These are phyloP conservation scores for Hydractinia echinata DNA, from an alignment of 30 jellyfish, hydroid and myxozoan genomes.

Conservation along the genomic window DNA sequence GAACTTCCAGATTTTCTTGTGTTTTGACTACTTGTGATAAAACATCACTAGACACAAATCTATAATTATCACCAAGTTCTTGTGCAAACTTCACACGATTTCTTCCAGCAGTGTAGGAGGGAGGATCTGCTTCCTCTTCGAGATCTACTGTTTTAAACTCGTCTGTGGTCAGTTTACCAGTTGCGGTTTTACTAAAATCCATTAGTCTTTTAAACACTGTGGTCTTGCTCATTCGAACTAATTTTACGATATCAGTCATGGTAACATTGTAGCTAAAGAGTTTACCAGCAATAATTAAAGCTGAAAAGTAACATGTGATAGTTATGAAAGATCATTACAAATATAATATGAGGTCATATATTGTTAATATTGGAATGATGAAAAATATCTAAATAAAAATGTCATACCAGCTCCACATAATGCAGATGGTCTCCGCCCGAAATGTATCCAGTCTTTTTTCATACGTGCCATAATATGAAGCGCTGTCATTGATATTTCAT, in stretches of 20 bases:
- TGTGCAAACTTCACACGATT: slow-evolving; percentile 86
- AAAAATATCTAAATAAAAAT: not conserved
- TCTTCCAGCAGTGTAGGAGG: slow-evolving; percentile 73
- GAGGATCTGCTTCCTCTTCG: slow-evolving; percentile 99
- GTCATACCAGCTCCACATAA: slow-evolving; percentile 95
- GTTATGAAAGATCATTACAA: not conserved
- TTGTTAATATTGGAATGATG: not conserved
- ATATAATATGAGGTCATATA: not conserved
- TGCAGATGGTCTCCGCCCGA: slow-evolving; percentile 97
- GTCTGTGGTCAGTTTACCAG: slow-evolving; percentile 86
- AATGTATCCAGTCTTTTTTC: slow-evolving; percentile 95
- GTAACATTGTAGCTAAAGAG: slow-evolving; percentile 80
- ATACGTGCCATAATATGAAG: slow-evolving; percentile 80
- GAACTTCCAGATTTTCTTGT: slow-evolving; percentile 67
- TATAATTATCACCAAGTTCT: slow-evolving; percentile 28
- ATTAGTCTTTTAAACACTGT: slow-evolving; percentile 74
- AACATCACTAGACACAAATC: slow-evolving; percentile 34
- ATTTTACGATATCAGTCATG: slow-evolving; percentile 64
- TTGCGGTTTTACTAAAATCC: slow-evolving; percentile 83
- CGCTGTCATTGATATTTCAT: slow-evolving; percentile 87
- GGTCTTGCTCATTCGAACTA: slow-evolving; percentile 83
- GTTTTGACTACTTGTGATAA: slow-evolving; percentile 78
- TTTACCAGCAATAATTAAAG: slow-evolving; percentile 91
- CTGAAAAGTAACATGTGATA: slow-evolving; percentile 29
- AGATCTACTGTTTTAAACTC: slow-evolving; percentile 88